Evolutionary conservation across 2,888 invertebrate genomes (phyloP).

Genomic region (Dryococelus australis): DNA sequence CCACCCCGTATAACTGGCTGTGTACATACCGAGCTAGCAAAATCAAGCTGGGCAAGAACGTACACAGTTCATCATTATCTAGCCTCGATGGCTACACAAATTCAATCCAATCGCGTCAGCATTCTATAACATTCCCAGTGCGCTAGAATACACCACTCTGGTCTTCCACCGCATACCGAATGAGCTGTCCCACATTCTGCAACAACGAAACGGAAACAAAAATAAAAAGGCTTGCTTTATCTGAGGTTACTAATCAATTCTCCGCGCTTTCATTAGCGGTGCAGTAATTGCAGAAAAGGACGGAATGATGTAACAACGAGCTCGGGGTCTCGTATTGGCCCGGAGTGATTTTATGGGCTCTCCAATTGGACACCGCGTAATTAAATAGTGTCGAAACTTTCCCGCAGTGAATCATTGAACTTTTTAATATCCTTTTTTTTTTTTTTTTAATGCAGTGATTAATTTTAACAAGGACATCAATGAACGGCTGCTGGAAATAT

Average conservation of each 20-base stretch:
- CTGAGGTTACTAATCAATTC: slow-evolving; percentile 10
- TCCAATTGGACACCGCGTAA: background rate
- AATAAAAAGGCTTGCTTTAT: background rate
- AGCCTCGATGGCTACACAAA: too few relatives aligned
- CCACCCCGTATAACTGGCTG: too few relatives aligned
- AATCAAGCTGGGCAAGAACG: too few relatives aligned
- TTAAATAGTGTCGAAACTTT: background rate
- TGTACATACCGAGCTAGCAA: too few relatives aligned
- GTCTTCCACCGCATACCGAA: background rate
- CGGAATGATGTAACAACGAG: background rate
- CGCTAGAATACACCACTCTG: background rate
- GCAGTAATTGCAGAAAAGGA: background rate
- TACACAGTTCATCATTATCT: too few relatives aligned
- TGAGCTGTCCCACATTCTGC: background rate
- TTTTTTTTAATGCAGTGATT: background rate
- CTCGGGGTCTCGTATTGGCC: background rate
- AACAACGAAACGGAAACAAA: background rate
- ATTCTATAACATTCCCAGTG: background rate
- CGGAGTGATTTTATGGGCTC: background rate
- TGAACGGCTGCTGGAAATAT: too few relatives aligned
- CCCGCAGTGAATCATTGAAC: background rate
- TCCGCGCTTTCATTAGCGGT: background rate
- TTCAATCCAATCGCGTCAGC: too few relatives aligned
- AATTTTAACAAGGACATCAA: too few relatives aligned
- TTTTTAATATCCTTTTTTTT: background rate